phyloP scores from a whole-genome alignment of 2,797 vertebrate species.

The Alosa sapidissima region DNA sequence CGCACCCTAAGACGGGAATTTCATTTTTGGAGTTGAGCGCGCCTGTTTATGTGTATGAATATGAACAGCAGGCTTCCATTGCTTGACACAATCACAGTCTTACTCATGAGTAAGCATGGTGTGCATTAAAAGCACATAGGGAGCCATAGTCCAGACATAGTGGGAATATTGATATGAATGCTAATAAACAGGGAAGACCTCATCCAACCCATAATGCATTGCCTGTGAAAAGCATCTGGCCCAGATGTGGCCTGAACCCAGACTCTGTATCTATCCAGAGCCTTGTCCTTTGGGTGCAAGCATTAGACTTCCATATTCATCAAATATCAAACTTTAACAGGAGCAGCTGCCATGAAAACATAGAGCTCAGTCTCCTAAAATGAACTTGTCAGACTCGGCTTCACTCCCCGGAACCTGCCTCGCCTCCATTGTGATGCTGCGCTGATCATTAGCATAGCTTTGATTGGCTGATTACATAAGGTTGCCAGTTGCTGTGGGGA shows the following conservation, averaged over 20 bases:
- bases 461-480: slow-evolving; percentile 36
- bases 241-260: not conserved
- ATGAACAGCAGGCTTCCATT: not conserved
- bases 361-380: not conserved
- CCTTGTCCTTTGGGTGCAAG: not conserved
- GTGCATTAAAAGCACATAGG: not conserved
- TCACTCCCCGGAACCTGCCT: not conserved
- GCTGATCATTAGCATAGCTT: slow-evolving; percentile 35
- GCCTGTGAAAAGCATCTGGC: not conserved
- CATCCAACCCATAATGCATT: not conserved
- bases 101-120: not conserved
- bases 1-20: no score
- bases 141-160: not conserved
- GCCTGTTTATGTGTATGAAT: no score
- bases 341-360: slow-evolving; percentile 13
- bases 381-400: slow-evolving; percentile 9
- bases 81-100: not conserved
- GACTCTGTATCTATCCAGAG: not conserved
- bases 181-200: not conserved
- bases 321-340: slow-evolving; percentile 4
- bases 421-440: not conserved
- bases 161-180: not conserved
- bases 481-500: not conserved
- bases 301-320: not conserved
- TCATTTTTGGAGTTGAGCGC: no score